Percentiles rank a stretch among this genome's conserved stretches.
phyloP scores from a whole-genome alignment of 2,113 vertebrate species.

The Eurypyga helias region DNA sequence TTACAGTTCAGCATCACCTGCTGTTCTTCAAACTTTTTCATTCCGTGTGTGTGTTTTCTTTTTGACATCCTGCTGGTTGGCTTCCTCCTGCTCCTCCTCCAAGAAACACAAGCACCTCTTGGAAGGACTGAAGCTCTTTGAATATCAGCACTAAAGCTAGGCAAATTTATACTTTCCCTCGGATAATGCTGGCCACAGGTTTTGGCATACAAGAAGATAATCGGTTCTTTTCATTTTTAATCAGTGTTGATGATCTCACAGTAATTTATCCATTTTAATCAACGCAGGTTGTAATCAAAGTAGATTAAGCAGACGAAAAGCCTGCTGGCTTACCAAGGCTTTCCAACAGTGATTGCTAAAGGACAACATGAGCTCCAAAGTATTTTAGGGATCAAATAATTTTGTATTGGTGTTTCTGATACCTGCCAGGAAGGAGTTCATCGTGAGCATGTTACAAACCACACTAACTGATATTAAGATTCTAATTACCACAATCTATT shows the following conservation, averaged over 20 bases:
- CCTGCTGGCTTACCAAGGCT: slow-evolving; percentile 36
- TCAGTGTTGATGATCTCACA: slow-evolving; percentile 20
- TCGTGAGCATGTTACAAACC: not conserved
- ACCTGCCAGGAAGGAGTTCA: not conserved
- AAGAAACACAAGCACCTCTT: not conserved
- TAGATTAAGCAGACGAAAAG: slow-evolving; percentile 50
- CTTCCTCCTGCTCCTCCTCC: not conserved
- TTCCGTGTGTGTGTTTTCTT: not conserved
- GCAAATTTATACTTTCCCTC: not conserved
- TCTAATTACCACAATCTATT: not conserved
- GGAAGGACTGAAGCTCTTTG: not conserved
- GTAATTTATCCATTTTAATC: slow-evolving; percentile 55
- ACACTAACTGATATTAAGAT: not conserved
- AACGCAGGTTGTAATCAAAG: not conserved
- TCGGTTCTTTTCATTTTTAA: slow-evolving; percentile 26
- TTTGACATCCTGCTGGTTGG: not conserved
- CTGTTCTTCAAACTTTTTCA: not conserved
- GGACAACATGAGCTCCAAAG: not conserved
- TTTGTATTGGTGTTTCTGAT: not conserved
- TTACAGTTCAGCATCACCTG: not conserved
- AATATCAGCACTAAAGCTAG: not conserved
- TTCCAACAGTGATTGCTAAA: not conserved
- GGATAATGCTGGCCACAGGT: not conserved
- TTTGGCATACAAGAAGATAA: slow-evolving; percentile 7
- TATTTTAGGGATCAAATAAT: not conserved